phyloP scores from a whole-genome alignment of 2,113 vertebrate genomes.

The Myrmecophaga tridactyla region DNA sequence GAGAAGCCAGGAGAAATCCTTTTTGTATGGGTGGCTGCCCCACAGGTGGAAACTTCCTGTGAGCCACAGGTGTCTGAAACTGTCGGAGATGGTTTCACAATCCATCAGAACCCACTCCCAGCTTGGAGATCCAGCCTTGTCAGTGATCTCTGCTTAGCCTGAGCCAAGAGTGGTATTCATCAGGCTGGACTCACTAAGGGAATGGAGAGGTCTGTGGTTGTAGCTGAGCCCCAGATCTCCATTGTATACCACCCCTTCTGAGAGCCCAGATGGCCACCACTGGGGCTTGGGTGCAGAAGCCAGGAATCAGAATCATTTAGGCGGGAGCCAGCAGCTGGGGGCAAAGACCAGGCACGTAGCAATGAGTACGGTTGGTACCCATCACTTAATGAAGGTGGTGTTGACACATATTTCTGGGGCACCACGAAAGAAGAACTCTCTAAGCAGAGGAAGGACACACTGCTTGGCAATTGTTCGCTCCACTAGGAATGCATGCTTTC shows the following conservation, averaged over 20 bases:
- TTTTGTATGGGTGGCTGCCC: too few species aligned
- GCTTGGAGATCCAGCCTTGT: background rate
- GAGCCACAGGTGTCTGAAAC: background rate
- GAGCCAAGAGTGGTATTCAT: too few species aligned
- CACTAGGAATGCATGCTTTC: background rate
- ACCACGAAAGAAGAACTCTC: too few species aligned
- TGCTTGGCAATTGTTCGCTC: background rate
- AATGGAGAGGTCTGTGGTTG: fast-evolving
- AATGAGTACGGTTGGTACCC: too few species aligned
- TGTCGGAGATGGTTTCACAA: fast-evolving
- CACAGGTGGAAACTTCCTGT: background rate
- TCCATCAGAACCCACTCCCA: background rate
- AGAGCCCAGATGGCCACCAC: too few species aligned
- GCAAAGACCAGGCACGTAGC: background rate
- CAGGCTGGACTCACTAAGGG: background rate
- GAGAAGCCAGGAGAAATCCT: too few species aligned
- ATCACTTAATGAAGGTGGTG: background rate
- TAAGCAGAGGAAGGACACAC: fast-evolving
- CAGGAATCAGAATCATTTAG: background rate
- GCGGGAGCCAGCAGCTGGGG: background rate
- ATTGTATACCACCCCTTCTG: fast-evolving
- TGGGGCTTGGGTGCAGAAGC: background rate
- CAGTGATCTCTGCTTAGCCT: too few species aligned
- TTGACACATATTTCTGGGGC: background rate
- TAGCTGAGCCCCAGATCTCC: fast-evolving